A percentile compares a stretch with the other conserved stretches of the same genome.
Evolutionary conservation across 1,140 invertebrate species (phyloP).

Genomic region (Acromyrmex heyeri): DNA sequence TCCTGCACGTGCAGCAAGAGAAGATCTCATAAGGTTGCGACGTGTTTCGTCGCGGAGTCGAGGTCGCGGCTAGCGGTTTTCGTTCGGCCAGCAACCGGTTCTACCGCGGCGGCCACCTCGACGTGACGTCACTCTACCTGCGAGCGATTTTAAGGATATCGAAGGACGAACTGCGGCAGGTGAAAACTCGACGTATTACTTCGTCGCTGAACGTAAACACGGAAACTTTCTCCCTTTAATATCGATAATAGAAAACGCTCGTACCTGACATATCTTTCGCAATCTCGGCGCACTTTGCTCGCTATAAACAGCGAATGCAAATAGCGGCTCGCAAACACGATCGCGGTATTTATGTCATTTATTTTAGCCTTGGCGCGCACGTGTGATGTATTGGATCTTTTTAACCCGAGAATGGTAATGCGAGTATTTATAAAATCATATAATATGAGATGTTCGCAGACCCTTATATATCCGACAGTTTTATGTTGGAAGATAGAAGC

Average conservation of each 20-base stretch:
- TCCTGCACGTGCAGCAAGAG: slow-evolving; percentile 52
- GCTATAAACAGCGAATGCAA: not conserved
- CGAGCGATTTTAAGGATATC: slow-evolving; percentile 78
- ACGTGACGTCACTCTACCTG: slow-evolving; percentile 79
- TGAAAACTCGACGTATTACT: slow-evolving; percentile 63
- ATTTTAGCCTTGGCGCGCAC: slow-evolving; percentile 10
- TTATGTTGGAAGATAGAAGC: not conserved
- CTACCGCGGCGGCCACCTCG: slow-evolving; percentile 57
- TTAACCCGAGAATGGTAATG: slow-evolving; percentile 32
- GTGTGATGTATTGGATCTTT: slow-evolving; percentile 1
- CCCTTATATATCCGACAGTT: not conserved
- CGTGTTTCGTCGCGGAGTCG: slow-evolving; percentile 75
- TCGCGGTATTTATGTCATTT: slow-evolving; percentile 38
- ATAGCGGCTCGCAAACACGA: slow-evolving; percentile 2
- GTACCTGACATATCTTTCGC: not conserved
- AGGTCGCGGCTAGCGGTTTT: slow-evolving; percentile 83
- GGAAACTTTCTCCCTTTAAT: slow-evolving; percentile 42
- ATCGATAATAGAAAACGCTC: not conserved
- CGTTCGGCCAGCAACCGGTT: slow-evolving; percentile 80
- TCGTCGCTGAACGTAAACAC: slow-evolving; percentile 59
- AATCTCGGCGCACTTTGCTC: not conserved
- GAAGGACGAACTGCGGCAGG: slow-evolving; percentile 76
- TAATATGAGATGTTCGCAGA: not conserved
- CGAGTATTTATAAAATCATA: slow-evolving; percentile 42
- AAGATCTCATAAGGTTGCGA: slow-evolving; percentile 75